A percentile compares a stretch with the other conserved stretches of the same genome.
These are phyloP conservation scores for Platerodrilus igneus DNA, from an alignment of 2,888 invertebrate species.

Conservation along the genomic window DNA sequence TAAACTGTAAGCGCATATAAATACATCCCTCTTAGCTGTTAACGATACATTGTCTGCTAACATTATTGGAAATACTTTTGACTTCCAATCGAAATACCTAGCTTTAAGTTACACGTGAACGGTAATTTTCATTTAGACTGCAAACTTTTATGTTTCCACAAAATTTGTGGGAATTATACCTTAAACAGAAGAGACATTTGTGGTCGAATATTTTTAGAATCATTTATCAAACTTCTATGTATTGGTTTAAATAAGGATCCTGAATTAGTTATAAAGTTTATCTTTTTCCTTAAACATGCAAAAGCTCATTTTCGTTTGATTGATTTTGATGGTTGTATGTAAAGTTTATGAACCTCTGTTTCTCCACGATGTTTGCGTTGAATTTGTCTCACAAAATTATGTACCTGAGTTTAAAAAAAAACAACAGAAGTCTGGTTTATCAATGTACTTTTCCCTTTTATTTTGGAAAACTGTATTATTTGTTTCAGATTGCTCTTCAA, in stretches of 20 bases:
- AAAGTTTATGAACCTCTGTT: conserved; percentile 12
- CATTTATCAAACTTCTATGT: too few relatives aligned
- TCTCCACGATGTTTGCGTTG: conserved; percentile 9
- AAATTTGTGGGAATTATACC: too few relatives aligned
- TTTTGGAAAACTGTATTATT: too few relatives aligned
- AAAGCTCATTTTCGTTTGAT: conserved; percentile 10
- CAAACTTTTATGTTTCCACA: conserved; percentile 1
- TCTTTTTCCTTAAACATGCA: conserved; percentile 5
- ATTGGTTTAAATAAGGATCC: too few relatives aligned
- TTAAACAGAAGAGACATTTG: too few relatives aligned
- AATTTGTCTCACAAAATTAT: conserved; percentile 13
- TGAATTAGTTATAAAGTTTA: conserved; percentile 10
- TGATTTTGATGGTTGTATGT: background rate
- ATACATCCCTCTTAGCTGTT: too few relatives aligned
- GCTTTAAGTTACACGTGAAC: background rate
- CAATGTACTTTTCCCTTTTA: too few relatives aligned
- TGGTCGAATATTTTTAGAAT: too few relatives aligned
- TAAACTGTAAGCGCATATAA: too few relatives aligned
- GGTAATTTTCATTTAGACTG: background rate
- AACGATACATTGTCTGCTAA: conserved; percentile 6
- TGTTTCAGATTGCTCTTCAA: too few relatives aligned
- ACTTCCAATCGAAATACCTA: background rate
- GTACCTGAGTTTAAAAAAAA: conserved; percentile 12
- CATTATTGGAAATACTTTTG: conserved; percentile 12
- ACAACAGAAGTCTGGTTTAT: conserved; percentile 14